phyloP scores from a whole-genome alignment of 2,113 vertebrate genomes.

The Cyphomyrus discorhynchus region DNA sequence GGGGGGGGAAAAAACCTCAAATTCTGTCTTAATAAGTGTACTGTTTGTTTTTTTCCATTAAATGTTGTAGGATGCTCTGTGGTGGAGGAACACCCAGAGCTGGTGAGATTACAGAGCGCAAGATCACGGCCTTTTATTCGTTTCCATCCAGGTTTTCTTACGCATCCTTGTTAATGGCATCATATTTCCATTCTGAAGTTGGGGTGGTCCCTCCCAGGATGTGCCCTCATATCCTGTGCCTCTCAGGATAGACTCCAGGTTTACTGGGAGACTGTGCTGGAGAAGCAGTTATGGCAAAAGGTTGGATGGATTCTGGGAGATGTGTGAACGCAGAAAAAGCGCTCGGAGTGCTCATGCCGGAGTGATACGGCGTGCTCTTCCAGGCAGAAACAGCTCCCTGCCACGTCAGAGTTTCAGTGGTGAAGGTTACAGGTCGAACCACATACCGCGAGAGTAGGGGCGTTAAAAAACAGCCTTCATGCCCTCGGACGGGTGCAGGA shows the following conservation, averaged over 20 bases:
- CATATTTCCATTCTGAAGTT: background rate
- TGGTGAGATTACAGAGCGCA: background rate
- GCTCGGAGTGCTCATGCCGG: background rate
- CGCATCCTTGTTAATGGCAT: background rate
- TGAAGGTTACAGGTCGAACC: background rate
- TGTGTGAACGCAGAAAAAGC: background rate
- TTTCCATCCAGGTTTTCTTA: background rate
- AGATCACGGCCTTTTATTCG: background rate
- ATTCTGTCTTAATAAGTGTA: background rate
- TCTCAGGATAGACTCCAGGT: background rate
- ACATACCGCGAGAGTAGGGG: background rate
- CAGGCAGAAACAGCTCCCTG: background rate
- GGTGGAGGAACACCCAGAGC: background rate
- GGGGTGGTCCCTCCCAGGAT: background rate
- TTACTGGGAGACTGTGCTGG: background rate
- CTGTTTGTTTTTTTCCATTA: background rate
- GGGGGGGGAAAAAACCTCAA: background rate
- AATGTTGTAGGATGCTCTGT: background rate
- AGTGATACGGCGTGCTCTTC: background rate
- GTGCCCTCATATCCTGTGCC: background rate
- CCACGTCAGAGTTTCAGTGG: background rate
- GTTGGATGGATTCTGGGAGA: background rate
- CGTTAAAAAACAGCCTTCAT: background rate
- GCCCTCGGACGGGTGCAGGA: background rate
- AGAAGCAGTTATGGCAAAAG: background rate